Conservation (phyloP, 2,113 vertebrate genomes). For the Eulemur macaco region DNA sequence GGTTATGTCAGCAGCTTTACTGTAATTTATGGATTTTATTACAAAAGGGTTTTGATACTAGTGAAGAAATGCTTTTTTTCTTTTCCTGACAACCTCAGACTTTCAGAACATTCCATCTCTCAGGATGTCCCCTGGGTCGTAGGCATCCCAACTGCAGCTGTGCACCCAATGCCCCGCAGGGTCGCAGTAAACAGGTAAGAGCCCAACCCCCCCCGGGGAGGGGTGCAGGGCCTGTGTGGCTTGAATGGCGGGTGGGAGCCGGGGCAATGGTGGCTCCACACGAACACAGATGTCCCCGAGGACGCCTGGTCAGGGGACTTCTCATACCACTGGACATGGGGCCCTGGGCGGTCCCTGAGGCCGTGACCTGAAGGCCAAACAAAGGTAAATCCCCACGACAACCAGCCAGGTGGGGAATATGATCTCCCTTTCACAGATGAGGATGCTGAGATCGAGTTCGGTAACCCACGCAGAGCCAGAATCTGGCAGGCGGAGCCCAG, state of each 20-base stretch:
- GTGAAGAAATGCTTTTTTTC: not conserved
- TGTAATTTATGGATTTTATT: not conserved
- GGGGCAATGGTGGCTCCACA: fast-evolving
- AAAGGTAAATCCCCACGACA: not conserved
- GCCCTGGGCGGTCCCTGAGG: fast-evolving
- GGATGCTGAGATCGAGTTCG: fast-evolving
- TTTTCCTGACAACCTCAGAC: not conserved
- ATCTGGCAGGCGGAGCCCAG: not conserved
- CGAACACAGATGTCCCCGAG: not conserved
- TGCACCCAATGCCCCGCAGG: not conserved
- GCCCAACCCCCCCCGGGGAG: fast-evolving
- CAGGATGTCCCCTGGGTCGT: fast-evolving
- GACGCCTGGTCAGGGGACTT: not conserved
- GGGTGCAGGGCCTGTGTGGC: too few species aligned
- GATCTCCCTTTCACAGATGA: not conserved
- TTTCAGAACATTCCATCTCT: not conserved
- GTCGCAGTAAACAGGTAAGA: not conserved
- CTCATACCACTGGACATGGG: not conserved
- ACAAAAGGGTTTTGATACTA: not conserved
- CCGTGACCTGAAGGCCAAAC: not conserved
- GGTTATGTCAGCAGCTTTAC: not conserved
- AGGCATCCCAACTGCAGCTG: not conserved
- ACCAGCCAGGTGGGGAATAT: not conserved
- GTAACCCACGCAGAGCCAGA: not conserved
- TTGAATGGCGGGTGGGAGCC: fast-evolving